Evolutionary conservation across 1,140 invertebrate genomes (phyloP).

Genomic region (Pseudomyrmex dendroicus): DNA sequence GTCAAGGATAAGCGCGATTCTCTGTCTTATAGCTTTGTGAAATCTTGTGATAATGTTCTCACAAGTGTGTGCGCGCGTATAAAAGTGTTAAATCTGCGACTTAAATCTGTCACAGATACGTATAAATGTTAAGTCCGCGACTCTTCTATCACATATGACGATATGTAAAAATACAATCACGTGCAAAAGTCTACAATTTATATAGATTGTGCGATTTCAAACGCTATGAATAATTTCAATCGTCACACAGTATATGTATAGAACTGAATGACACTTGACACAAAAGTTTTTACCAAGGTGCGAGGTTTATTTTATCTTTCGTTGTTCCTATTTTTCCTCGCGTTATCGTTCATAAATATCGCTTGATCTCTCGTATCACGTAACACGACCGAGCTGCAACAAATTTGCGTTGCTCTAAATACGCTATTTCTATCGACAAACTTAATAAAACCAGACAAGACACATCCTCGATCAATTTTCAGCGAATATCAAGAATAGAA

Average conservation of each 20-base stretch:
- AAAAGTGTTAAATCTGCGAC: too few species aligned
- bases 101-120: too few species aligned
- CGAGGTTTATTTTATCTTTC: conserved; percentile 3
- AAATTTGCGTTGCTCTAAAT: conserved; percentile 1
- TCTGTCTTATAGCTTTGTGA: not conserved
- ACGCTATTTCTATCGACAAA: not conserved
- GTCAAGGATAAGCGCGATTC: too few species aligned
- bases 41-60: conserved; percentile 2
- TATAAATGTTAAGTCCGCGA: conserved; percentile 1
- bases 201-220: not conserved
- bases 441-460: not conserved
- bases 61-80: too few species aligned
- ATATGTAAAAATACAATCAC: not conserved
- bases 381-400: not conserved
- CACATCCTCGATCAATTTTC: too few species aligned
- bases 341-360: conserved; percentile 16
- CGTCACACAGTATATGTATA: not conserved
- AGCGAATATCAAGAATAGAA: too few species aligned
- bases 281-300: not conserved
- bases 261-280: conserved; percentile 3
- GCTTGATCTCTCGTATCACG: not conserved
- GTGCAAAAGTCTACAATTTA: not conserved
- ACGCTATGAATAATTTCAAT: conserved; percentile 21
- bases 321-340: not conserved
- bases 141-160: not conserved